These are phyloP conservation scores for Erannis defoliaria DNA, from an alignment of 2,888 invertebrate species.

Conservation along the genomic window DNA sequence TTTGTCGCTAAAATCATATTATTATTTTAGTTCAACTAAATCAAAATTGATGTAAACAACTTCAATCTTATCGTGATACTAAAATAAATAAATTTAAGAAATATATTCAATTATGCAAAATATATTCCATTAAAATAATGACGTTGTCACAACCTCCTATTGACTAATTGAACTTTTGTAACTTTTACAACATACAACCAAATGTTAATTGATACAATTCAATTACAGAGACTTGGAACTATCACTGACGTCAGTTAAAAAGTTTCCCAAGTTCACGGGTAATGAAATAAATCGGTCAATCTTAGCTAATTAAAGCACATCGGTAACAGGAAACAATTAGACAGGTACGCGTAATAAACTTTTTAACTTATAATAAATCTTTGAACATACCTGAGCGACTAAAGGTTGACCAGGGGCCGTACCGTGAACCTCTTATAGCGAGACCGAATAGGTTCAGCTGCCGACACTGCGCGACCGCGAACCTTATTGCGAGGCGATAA, in stretches of 20 bases:
- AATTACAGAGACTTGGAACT: conserved; percentile 19
- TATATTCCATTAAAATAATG: too few species aligned
- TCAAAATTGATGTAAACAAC: too few species aligned
- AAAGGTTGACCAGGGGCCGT: too few species aligned
- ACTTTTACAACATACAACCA: conserved; percentile 11
- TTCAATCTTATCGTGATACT: too few species aligned
- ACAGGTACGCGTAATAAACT: conserved; percentile 43
- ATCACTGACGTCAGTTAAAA: conserved; percentile 32
- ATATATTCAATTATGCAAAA: too few species aligned
- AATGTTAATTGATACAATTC: conserved; percentile 21
- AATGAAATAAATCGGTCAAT: conserved; percentile 48
- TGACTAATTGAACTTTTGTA: background rate
- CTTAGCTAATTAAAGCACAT: conserved; percentile 46
- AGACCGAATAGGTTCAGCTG: too few species aligned
- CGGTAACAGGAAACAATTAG: conserved; percentile 52
- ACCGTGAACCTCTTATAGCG: too few species aligned
- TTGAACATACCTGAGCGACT: conserved; percentile 6
- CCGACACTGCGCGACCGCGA: too few species aligned
- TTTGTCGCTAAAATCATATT: too few species aligned
- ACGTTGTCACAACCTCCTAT: background rate
- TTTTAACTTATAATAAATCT: conserved; percentile 19
- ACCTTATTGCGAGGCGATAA: too few species aligned
- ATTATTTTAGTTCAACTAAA: too few species aligned
- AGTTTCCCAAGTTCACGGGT: conserved; percentile 44
- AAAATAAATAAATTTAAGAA: too few species aligned